These are phyloP conservation scores for Sebastes schlegelii DNA, from an alignment of 2,113 vertebrate genomes.

Conservation along the genomic window DNA sequence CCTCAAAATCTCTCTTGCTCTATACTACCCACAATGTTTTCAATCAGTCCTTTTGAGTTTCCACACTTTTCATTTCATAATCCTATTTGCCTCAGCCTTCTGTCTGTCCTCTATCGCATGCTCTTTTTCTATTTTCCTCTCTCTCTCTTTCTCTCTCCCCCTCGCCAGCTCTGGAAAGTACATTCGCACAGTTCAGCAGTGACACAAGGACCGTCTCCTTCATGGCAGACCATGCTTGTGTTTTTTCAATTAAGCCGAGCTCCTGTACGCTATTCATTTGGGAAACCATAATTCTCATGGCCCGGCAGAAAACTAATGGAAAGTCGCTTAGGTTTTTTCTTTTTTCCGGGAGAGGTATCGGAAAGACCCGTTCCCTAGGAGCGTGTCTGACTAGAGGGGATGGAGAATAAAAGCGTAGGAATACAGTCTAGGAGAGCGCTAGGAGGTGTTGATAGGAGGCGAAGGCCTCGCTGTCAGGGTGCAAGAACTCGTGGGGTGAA, in stretches of 20 bases:
- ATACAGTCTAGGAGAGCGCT: slow-evolving; percentile 42
- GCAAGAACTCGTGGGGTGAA: slow-evolving; percentile 51
- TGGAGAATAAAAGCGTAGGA: slow-evolving; percentile 54
- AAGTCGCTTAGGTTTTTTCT: slow-evolving; percentile 82
- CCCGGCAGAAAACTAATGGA: slow-evolving; percentile 84
- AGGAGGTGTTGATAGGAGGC: slow-evolving; percentile 59
- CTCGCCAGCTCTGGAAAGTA: slow-evolving; percentile 85
- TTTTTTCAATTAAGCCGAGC: slow-evolving; percentile 87
- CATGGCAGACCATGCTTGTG: slow-evolving; percentile 82
- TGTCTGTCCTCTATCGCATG: slow-evolving; percentile 62
- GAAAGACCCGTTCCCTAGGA: slow-evolving; percentile 73
- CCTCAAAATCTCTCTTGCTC: background rate
- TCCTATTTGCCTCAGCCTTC: slow-evolving; percentile 55
- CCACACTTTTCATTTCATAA: slow-evolving; percentile 52
- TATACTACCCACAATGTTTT: slow-evolving; percentile 40
- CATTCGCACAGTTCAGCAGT: slow-evolving; percentile 81
- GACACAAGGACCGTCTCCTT: slow-evolving; percentile 84
- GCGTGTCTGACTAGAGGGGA: slow-evolving; percentile 58
- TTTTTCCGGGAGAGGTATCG: slow-evolving; percentile 76
- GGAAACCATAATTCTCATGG: slow-evolving; percentile 86
- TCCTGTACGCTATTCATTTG: slow-evolving; percentile 86
- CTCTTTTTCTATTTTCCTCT: slow-evolving; percentile 67
- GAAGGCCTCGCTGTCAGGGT: slow-evolving; percentile 47
- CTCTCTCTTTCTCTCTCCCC: slow-evolving; percentile 47
- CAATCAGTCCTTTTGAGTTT: slow-evolving; percentile 43